Conservation (phyloP, 2,888 invertebrate genomes). For the Cynaeus angustus region DNA sequence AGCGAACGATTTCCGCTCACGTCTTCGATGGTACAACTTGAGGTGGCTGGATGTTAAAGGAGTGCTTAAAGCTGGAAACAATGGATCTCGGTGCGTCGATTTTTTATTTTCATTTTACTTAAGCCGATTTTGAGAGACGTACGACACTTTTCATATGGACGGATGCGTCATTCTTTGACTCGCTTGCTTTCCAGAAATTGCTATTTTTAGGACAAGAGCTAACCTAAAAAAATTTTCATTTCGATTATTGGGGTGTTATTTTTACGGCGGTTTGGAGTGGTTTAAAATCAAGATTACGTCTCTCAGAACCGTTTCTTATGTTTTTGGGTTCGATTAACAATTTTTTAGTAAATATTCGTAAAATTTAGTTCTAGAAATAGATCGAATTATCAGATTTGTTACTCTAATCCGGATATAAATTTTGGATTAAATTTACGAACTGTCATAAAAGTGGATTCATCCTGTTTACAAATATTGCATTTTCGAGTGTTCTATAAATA, state of each 20-base stretch:
- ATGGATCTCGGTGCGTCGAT: constrained; percentile 68
- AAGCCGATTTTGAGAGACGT: not conserved
- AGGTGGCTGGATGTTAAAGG: constrained; percentile 30
- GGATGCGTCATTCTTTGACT: not conserved
- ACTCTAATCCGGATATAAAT: no score
- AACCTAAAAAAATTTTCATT: not conserved
- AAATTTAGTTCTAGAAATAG: no score
- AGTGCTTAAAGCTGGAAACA: constrained; percentile 55
- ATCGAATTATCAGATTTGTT: no score
- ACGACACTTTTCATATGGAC: not conserved
- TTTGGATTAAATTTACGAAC: no score
- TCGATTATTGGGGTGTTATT: not conserved
- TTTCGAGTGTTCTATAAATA: no score
- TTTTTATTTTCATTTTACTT: constrained; percentile 62
- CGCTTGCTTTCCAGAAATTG: not conserved
- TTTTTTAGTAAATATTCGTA: no score
- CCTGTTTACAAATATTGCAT: no score
- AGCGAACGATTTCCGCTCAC: constrained; percentile 59
- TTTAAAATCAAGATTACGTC: no score
- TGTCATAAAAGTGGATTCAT: no score
- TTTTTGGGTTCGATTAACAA: no score
- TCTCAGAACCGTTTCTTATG: no score
- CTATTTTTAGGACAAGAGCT: not conserved
- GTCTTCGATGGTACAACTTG: constrained; percentile 45
- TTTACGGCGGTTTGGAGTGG: no score